Evolutionary conservation across 2,113 vertebrate species (phyloP), one percentile per base, ranked within the genome.

Genomic region (Etheostoma cragini): DNA sequence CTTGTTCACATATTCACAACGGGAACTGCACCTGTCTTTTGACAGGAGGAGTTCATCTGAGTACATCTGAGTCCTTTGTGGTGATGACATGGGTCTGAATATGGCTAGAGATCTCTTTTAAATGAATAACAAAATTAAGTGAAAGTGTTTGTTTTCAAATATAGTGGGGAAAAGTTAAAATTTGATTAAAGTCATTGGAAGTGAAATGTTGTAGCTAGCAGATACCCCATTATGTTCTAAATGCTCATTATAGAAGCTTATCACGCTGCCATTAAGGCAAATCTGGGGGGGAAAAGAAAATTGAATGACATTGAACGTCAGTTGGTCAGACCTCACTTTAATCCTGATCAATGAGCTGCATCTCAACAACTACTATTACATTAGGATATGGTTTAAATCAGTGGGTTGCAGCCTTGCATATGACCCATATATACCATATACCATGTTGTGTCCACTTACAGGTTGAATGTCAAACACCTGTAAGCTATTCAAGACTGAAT

Each of bases 21-120:
- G 57, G 47, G 62, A 70, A 68, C 6, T 49, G 16, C 52, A 80
- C 11, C 56, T 45, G 71, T 65, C 49, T 72, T 76, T 75, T 72
- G 53, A 79, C 62, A 68, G 50, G 62, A 22, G 49, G 16, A 58
- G 58, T 76, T 66, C 69, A 65, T 73, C 47, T 7, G 38, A 71
- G 53, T 52, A 58, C 54, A 85, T 38, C 38, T 42, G 35, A 38
- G 35, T 73, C 53, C 70, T 73, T 56, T 73, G 46, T 77, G 26
- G 24, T 17, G 45, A 30, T 24, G 63, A n/a, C 62, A 30, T 12
- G 64, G 57, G 15, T 69, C 69, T 47, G 14, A 16, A 49, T 72
- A 30, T 7, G 13, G 56, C 15, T 22, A 15, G 49, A 38, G 14
- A 19, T 69, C 26, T 26, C 24, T n/a, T 56, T 76, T 7, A 19